These are phyloP conservation scores for Synergus gifuensis DNA, from an alignment of 2,888 invertebrate species.

Conservation along the genomic window DNA sequence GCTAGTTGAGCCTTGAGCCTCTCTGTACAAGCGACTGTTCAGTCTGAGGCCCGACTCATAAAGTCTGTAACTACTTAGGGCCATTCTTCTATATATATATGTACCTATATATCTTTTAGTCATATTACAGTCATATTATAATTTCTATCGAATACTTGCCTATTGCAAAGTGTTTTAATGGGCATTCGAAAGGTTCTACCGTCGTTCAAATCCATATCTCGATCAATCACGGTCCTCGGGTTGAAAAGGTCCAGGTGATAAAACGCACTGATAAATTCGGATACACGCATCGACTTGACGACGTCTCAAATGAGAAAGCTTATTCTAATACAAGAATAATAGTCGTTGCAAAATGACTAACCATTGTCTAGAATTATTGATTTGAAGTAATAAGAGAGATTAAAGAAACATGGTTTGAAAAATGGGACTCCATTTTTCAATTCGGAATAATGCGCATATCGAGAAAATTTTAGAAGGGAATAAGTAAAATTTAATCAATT, in stretches of 20 bases:
- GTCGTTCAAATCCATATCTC: neutral
- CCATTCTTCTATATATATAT: neutral
- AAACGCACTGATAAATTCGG: neutral
- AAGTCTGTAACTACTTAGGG: slow-evolving; percentile 55
- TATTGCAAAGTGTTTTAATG: neutral
- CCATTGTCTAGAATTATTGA: neutral
- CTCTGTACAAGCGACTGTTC: slow-evolving; percentile 63
- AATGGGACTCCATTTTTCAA: neutral
- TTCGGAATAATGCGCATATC: neutral
- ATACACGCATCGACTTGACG: neutral
- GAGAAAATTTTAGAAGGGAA: neutral
- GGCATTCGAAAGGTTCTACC: neutral
- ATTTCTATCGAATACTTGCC: no score
- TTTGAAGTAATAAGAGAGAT: slow-evolving; percentile 2
- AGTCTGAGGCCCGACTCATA: slow-evolving; percentile 52
- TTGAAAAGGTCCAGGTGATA: neutral
- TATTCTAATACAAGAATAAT: neutral
- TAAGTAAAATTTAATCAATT: neutral
- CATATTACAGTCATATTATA: no score
- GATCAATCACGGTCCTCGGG: neutral
- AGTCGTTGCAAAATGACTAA: neutral
- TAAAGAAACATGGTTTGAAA: neutral
- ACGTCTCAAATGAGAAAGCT: neutral
- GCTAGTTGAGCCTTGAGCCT: slow-evolving; percentile 76
- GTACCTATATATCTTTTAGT: no score